Evolutionary conservation across 2,113 vertebrate genomes (phyloP).

Genomic region (Zosterops hypoxanthus): DNA sequence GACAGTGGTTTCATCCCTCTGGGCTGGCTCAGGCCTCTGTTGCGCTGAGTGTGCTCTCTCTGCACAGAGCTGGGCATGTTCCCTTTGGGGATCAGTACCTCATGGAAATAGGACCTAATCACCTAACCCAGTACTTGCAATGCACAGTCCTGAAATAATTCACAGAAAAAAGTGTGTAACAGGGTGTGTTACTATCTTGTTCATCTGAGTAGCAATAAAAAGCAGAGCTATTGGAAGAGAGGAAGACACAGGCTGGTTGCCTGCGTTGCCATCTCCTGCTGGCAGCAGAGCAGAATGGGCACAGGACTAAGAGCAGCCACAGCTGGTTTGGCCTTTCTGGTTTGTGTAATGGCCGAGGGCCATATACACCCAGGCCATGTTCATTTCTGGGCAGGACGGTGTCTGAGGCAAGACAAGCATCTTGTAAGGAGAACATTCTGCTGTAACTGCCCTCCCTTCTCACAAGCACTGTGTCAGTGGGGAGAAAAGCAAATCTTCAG

Average conservation of each 20-base stretch:
- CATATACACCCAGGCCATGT: background rate
- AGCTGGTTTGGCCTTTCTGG: background rate
- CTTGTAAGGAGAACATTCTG: background rate
- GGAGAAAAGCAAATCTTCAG: background rate
- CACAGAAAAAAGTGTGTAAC: background rate
- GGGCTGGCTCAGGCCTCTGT: background rate
- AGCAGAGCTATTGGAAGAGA: background rate
- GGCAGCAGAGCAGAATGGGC: background rate
- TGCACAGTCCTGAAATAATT: background rate
- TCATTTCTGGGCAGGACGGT: background rate
- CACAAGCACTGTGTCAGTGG: accelerated
- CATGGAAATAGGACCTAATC: background rate
- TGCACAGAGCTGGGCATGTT: background rate
- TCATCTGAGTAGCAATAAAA: background rate
- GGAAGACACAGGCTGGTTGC: accelerated
- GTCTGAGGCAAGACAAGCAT: background rate
- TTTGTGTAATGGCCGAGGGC: background rate
- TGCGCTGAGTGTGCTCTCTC: background rate
- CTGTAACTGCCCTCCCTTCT: background rate
- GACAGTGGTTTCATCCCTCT: background rate
- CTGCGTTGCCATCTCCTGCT: accelerated
- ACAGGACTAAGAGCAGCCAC: background rate
- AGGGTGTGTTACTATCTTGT: background rate
- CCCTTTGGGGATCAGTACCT: background rate
- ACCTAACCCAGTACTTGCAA: background rate